Conservation (phyloP, 2,797 vertebrate species). For the Tauraco hartlaubi region DNA sequence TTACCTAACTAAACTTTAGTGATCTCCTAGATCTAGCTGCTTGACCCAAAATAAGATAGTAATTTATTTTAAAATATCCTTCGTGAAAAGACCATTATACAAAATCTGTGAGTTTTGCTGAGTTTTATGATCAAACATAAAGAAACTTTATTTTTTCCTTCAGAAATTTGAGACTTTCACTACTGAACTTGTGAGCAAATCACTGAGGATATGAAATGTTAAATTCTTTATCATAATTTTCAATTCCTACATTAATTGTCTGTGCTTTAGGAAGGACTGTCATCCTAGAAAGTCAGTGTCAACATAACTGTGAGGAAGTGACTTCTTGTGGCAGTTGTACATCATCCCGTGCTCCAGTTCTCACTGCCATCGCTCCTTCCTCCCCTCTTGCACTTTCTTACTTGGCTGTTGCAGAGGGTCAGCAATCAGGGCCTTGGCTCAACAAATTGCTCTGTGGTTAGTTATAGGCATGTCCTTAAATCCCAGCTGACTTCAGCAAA, state of each 20-base stretch:
- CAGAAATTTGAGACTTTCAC: neutral
- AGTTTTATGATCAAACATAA: neutral
- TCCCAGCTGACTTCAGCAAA: neutral
- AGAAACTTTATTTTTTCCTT: neutral
- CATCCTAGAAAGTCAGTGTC: neutral
- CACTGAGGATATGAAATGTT: neutral
- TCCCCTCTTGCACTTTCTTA: neutral
- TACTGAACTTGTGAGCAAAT: neutral
- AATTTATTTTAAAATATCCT: neutral
- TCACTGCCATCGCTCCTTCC: neutral
- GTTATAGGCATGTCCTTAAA: neutral
- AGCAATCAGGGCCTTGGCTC: neutral
- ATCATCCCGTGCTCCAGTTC: neutral
- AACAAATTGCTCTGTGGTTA: neutral
- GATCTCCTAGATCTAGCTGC: neutral
- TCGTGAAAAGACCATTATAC: neutral
- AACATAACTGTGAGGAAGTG: neutral
- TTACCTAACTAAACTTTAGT: neutral
- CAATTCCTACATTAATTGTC: neutral
- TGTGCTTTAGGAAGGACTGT: neutral
- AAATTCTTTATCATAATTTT: neutral
- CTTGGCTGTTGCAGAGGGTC: neutral
- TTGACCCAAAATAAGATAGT: neutral
- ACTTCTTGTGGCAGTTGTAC: neutral
- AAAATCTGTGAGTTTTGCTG: neutral